Evolutionary conservation across 1,140 invertebrate species (phyloP), one percentile per base, ranked within the genome.

Genomic region (Zeugodacus cucurbitae): DNA sequence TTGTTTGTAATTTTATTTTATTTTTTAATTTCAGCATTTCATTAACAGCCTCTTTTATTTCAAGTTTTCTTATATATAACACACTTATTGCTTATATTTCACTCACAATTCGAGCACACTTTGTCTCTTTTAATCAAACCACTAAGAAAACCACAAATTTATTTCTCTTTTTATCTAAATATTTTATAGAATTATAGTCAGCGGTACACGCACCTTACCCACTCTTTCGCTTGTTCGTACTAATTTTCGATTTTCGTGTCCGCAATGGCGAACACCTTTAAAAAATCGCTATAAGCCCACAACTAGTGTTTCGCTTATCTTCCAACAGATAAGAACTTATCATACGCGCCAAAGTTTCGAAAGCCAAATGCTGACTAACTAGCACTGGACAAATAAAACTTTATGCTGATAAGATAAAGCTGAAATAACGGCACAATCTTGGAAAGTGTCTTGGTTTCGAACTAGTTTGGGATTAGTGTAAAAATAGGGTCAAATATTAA

Each of bases 201-300:
- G 74, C 22, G n/a, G 22, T 34, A n/a, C 17, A 82, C 74, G 26
- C 74, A 82, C 74, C 74, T 82, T 82, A 82, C 74, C 74, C 74
- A 82, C 74, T 29, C 74, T 82, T 82, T 82, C 41, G 74, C 74
- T 82, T 17, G n/a, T 8, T 82, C 74, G 74, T 82, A 82, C 74
- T 82, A 20, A 26, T 54, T 82, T 82, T 26, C n/a, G 74, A 5
- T 82, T 82, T 54, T 82, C n/a, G 41, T 48, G 34, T 82, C n/a
- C 26, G 37, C 74, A 48, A 48, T 26, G 41, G 17, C n/a, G 22
- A 48, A 82, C n/a, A 29, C 2, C 74, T 82, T 82, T 82, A 41
- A 26, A 44, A 26, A 82, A 22, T 20, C 41, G 22, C 0, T 29
- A 48, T n/a, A 10, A 48, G 74, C 7, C 22, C 34, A n/a, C 44